Base-by-base conservation (phyloP, 2,113 vertebrate genomes). In the Chascanopsetta lugubris region DNA sequence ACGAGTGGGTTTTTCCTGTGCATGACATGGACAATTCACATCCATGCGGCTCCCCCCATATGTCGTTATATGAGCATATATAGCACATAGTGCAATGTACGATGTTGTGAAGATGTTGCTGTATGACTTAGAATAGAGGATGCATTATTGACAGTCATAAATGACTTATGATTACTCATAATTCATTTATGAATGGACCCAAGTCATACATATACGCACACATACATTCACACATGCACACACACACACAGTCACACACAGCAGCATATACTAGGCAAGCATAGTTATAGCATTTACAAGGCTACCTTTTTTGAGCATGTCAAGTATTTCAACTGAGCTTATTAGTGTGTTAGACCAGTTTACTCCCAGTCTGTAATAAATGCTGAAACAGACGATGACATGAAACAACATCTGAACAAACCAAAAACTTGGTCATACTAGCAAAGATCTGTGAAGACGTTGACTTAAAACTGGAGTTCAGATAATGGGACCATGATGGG, bases 101-200 rank as follows among this genome's bases (percentile, higher is more conserved):
- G 10, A 36, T 17, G n/a, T n/a, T 7, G 24, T 48, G 17, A 9
- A 22, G 47, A 8, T 50, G 13, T 50, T 24, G 24, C 54, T 76
- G 20, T 25, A 20, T 69, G 59, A 63, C 21, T 54, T 11, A 51
- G 17, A 17, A 25, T 48, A 29, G 36, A 10, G 0, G 12, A 56
- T 58, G 43, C 25, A 47, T 18, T 45, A 17, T 86, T 86, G 84
- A 86, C 74, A 75, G 67, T 36, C 75, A 59, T 90, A 64, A 87
- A 87, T 87, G 84, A 88, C 36, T 75, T 66, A 87, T 83, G 84
- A 89, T n/a, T n/a, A n/a, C 63, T 82, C 79, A 85, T 90, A 6
- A 75, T 78, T 83, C 83, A 87, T 89, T 86, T 70, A 83, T 83
- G 49, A 69, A 75, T 38, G 30, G 21, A 80, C 62, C 61, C 0